Conservation (phyloP, 2,888 invertebrate species). For the Syrista parreyssii region DNA sequence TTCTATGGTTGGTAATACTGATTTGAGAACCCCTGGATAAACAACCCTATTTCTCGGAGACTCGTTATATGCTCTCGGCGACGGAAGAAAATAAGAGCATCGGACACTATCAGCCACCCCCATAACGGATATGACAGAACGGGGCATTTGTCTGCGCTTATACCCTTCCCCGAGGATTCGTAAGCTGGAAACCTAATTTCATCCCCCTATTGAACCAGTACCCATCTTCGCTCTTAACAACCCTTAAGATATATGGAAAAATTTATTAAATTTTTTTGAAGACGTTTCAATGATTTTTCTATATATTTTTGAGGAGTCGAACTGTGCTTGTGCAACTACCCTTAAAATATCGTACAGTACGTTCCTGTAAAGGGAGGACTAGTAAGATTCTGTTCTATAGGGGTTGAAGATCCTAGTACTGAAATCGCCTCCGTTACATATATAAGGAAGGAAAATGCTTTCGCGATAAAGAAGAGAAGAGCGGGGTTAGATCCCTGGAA, state of each 20-base stretch:
- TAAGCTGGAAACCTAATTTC: slow-evolving; percentile 44
- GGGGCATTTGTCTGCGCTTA: slow-evolving; percentile 53
- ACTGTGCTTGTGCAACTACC: background rate
- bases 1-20: too few species aligned
- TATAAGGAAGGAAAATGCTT: slow-evolving; percentile 13
- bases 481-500: slow-evolving; percentile 33
- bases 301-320: background rate
- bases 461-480: slow-evolving; percentile 12
- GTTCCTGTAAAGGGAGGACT: slow-evolving; percentile 10
- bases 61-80: background rate
- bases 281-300: background rate
- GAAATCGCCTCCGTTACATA: too few species aligned
- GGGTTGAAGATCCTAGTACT: too few species aligned
- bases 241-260: too few species aligned
- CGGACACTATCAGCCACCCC: background rate
- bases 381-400: slow-evolving; percentile 1
- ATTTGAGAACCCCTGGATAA: background rate
- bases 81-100: background rate
- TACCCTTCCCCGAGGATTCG: slow-evolving; percentile 46
- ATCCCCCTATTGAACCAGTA: background rate
- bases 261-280: background rate
- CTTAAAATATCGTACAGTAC: slow-evolving; percentile 11
- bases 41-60: background rate
- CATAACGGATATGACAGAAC: slow-evolving; percentile 18
- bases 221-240: too few species aligned